Evolutionary conservation across 2,888 invertebrate species (phyloP).

Genomic region (Pseudococcus jackbeardsleyi): DNA sequence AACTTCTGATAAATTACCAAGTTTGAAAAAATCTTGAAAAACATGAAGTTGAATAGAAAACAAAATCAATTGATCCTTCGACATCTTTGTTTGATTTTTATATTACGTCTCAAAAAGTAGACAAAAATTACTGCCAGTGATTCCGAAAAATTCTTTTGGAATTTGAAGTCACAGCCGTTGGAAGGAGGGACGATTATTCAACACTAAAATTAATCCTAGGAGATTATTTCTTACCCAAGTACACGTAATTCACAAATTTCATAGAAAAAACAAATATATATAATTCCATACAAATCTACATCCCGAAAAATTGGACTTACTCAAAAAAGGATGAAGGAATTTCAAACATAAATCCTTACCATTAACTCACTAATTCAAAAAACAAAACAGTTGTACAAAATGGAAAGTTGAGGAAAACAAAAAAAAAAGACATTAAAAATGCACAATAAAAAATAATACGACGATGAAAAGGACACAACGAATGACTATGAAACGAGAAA

Average conservation of each 20-base stretch:
- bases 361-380: background rate
- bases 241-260: background rate
- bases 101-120: too few relatives aligned
- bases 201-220: too few relatives aligned
- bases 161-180: too few relatives aligned
- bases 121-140: too few relatives aligned
- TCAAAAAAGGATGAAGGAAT: background rate
- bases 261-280: background rate
- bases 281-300: background rate
- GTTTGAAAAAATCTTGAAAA: too few relatives aligned
- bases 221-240: background rate
- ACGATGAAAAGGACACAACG: background rate
- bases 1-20: too few relatives aligned
- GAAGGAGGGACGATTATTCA: too few relatives aligned
- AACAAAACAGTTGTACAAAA: background rate
- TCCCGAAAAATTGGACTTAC: too few relatives aligned
- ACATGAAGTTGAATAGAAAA: too few relatives aligned
- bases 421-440: background rate
- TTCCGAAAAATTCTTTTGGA: too few relatives aligned
- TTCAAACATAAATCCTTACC: background rate
- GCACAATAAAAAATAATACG: background rate
- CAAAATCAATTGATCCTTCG: too few relatives aligned
- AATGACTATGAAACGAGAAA: background rate
- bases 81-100: too few relatives aligned
- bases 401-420: background rate